phyloP scores from a whole-genome alignment of 2,888 invertebrate genomes.

The Blastobasis adustella region DNA sequence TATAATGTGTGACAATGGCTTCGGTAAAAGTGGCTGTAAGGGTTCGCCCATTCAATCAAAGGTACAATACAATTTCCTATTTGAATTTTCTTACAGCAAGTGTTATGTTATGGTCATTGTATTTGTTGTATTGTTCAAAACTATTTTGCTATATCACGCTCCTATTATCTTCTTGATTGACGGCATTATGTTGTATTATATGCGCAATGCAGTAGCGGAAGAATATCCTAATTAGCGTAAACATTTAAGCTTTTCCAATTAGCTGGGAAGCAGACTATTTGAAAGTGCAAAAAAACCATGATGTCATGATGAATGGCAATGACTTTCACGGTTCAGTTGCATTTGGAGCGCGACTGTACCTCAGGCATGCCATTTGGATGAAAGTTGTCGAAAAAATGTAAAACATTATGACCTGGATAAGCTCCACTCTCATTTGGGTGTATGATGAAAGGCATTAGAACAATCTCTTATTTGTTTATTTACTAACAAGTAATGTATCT shows the following conservation, averaged over 20 bases:
- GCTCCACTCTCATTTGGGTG: background rate
- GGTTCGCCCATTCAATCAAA: conserved; percentile 92
- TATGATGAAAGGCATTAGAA: background rate
- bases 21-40: conserved; percentile 94
- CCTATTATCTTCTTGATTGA: conserved; percentile 26
- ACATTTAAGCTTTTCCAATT: too few relatives aligned
- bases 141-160: conserved; percentile 29
- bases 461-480: conserved; percentile 26
- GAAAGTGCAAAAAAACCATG: conserved; percentile 66
- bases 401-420: conserved; percentile 37
- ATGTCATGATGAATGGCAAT: conserved; percentile 67
- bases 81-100: conserved; percentile 14
- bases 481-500: conserved; percentile 12
- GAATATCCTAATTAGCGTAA: background rate
- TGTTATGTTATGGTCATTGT: conserved; percentile 30
- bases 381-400: conserved; percentile 58
- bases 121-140: conserved; percentile 22
- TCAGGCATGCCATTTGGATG: conserved; percentile 52
- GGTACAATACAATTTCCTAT: conserved; percentile 66
- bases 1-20: conserved; percentile 83
- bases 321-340: conserved; percentile 73
- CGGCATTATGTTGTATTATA: conserved; percentile 21
- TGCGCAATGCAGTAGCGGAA: conserved; percentile 8
- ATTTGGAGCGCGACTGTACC: conserved; percentile 68
- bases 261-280: conserved; percentile 30